Conservation (phyloP, 2,797 vertebrate genomes). For the Mormyrus hasselquistii region DNA sequence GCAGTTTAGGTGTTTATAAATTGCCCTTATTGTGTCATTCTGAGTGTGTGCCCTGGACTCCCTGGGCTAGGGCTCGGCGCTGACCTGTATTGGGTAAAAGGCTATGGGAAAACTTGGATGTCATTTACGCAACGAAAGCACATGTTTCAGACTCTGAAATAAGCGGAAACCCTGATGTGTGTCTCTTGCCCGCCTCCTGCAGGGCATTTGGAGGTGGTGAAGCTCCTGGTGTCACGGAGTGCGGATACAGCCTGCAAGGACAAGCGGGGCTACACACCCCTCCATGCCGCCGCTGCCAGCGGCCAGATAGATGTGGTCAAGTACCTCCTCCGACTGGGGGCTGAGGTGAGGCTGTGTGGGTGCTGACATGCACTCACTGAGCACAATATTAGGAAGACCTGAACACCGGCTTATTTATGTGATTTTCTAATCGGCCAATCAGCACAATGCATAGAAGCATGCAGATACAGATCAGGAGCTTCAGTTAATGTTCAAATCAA, state of each 20-base stretch:
- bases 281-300: constrained; percentile 86
- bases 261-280: constrained; percentile 87
- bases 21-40: neutral
- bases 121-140: neutral
- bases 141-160: neutral
- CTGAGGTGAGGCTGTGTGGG: constrained; percentile 67
- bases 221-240: constrained; percentile 83
- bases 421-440: neutral
- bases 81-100: neutral
- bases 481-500: neutral
- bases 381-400: neutral
- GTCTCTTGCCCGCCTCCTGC: neutral
- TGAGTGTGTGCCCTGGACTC: neutral
- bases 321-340: constrained; percentile 81
- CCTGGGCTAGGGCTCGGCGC: neutral
- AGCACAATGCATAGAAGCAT: neutral
- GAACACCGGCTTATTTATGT: neutral
- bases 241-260: constrained; percentile 86
- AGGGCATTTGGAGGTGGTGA: constrained; percentile 90
- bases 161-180: neutral
- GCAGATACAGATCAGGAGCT: neutral
- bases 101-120: neutral
- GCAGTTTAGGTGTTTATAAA: neutral
- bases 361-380: neutral
- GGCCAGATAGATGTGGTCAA: constrained; percentile 90